Evolutionary conservation across 2,888 invertebrate species (phyloP).

Genomic region (Tuta absoluta): DNA sequence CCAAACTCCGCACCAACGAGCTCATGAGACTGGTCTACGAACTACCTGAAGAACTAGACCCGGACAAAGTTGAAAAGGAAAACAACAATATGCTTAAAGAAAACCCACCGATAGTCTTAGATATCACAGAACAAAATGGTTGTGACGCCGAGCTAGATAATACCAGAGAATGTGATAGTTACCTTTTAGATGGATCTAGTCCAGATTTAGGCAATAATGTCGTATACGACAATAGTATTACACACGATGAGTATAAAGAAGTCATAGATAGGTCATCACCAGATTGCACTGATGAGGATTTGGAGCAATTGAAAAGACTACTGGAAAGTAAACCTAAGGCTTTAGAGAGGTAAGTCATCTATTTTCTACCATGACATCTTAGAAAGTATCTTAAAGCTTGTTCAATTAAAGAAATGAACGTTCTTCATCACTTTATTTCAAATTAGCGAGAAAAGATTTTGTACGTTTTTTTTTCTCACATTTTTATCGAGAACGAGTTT

Average conservation of each 20-base stretch:
- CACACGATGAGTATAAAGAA: conserved; percentile 62
- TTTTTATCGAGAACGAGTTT: too few species aligned
- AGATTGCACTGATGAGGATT: conserved; percentile 69
- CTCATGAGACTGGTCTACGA: conserved; percentile 77
- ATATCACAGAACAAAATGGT: conserved; percentile 76
- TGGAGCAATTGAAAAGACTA: conserved; percentile 63
- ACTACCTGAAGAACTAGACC: conserved; percentile 67
- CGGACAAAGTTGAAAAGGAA: conserved; percentile 60
- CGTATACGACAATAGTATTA: conserved; percentile 52
- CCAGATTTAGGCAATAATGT: conserved; percentile 70
- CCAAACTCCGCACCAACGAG: conserved; percentile 59
- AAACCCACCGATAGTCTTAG: conserved; percentile 72
- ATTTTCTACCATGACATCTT: too few species aligned
- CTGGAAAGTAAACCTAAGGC: conserved; percentile 82
- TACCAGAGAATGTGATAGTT: conserved; percentile 59
- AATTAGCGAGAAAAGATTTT: too few species aligned
- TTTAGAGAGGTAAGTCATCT: conserved; percentile 77
- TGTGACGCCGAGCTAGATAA: conserved; percentile 66
- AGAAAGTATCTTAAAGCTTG: too few species aligned
- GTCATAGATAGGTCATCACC: conserved; percentile 69
- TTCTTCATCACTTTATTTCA: too few species aligned
- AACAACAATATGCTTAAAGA: conserved; percentile 75
- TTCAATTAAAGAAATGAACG: too few species aligned
- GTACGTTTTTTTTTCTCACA: too few species aligned
- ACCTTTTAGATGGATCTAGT: conserved; percentile 57